Evolutionary conservation across 2,113 vertebrate genomes (phyloP).

Genomic region (Gavia stellata): DNA sequence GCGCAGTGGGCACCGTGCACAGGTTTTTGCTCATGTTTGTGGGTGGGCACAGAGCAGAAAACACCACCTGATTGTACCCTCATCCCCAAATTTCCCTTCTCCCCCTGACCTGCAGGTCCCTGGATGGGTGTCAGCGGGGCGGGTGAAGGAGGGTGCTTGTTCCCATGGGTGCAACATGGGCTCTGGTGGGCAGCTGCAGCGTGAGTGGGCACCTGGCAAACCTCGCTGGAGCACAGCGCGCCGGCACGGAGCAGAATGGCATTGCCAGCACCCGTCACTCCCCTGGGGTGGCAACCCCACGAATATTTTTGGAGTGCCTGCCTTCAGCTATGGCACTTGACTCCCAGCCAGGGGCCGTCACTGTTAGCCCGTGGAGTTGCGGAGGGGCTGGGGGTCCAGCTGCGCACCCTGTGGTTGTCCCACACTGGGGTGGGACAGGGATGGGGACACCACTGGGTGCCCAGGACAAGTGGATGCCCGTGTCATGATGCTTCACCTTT

Average conservation of each 20-base stretch:
- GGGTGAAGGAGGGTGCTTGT: background rate
- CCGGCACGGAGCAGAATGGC: fast-evolving
- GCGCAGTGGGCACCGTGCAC: background rate
- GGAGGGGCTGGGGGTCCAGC: fast-evolving
- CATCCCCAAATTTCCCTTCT: background rate
- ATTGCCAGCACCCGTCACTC: fast-evolving
- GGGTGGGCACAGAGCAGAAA: fast-evolving
- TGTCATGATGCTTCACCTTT: background rate
- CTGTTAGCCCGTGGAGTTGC: background rate
- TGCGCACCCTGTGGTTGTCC: background rate
- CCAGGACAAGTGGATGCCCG: background rate
- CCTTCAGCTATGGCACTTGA: background rate
- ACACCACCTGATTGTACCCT: fast-evolving
- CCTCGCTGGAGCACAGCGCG: fast-evolving
- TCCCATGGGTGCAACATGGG: fast-evolving
- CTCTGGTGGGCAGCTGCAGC: background rate
- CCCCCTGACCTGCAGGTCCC: fast-evolving
- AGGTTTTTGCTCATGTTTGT: background rate
- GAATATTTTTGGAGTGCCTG: background rate
- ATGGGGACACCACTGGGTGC: fast-evolving
- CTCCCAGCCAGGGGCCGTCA: background rate
- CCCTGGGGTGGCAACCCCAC: background rate
- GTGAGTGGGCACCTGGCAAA: background rate
- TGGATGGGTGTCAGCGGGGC: fast-evolving
- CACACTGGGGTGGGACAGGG: fast-evolving